Conservation (phyloP, 2,888 invertebrate genomes). For the Carpatolechia fugitivella region DNA sequence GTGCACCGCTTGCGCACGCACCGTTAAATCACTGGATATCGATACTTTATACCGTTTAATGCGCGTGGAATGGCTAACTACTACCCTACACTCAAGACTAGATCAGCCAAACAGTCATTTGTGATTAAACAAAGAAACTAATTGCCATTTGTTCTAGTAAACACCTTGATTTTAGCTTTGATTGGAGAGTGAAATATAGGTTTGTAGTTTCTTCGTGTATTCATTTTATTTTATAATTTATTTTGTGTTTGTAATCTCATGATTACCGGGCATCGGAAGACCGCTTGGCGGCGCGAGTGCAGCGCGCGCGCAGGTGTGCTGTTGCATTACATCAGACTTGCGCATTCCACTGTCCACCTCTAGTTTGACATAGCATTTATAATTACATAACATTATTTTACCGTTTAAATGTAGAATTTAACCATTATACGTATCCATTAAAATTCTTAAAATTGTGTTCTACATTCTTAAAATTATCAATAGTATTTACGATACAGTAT, state of each 20-base stretch:
- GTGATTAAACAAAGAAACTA: slow-evolving; percentile 14
- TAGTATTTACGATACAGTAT: too few relatives aligned
- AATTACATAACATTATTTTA: not conserved
- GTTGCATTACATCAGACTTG: slow-evolving; percentile 46
- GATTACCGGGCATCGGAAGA: slow-evolving; percentile 61
- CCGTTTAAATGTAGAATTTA: not conserved
- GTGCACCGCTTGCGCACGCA: slow-evolving; percentile 35
- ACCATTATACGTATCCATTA: slow-evolving; percentile 5
- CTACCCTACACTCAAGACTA: slow-evolving; percentile 16
- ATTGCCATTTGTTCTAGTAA: slow-evolving; percentile 17
- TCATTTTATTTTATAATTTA: too few relatives aligned
- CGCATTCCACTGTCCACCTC: slow-evolving; percentile 42
- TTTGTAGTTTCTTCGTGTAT: too few relatives aligned
- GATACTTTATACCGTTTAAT: slow-evolving; percentile 42
- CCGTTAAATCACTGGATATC: slow-evolving; percentile 46
- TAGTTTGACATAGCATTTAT: slow-evolving; percentile 8
- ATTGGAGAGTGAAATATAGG: slow-evolving; percentile 13
- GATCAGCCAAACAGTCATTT: not conserved
- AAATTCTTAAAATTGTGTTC: not conserved
- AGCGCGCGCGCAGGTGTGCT: slow-evolving; percentile 42
- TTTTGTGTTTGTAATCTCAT: slow-evolving; percentile 27
- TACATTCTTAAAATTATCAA: too few relatives aligned
- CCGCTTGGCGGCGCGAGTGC: slow-evolving; percentile 58
- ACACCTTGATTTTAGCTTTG: slow-evolving; percentile 9
- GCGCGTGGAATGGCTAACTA: slow-evolving; percentile 36